These are phyloP conservation scores for Gallinago undulata DNA, from an alignment of 2,113 vertebrate species.

Conservation along the genomic window DNA sequence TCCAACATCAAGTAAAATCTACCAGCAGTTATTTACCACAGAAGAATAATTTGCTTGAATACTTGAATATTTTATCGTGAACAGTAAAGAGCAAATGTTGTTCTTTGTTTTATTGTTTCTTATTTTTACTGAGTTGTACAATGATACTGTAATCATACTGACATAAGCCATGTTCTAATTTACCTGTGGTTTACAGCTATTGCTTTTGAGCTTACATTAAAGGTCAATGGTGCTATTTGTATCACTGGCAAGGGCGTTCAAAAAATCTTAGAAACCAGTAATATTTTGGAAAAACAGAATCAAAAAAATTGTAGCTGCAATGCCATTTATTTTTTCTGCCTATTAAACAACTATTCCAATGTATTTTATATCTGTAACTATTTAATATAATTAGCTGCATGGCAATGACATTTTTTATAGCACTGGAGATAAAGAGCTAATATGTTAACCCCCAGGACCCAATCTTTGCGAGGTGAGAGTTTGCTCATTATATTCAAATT, in stretches of 20 bases:
- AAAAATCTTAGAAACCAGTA: slow-evolving; percentile 5
- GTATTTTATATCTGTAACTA: slow-evolving; percentile 46
- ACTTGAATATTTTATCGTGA: background rate
- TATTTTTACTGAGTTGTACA: background rate
- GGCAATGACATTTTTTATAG: slow-evolving; percentile 46
- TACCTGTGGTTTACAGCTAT: slow-evolving; percentile 54
- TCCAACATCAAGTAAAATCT: background rate
- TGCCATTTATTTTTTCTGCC: slow-evolving; percentile 44
- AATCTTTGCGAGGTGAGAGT: slow-evolving; percentile 47
- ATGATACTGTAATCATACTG: background rate
- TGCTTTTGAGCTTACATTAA: slow-evolving; percentile 24
- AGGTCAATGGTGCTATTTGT: slow-evolving; percentile 25
- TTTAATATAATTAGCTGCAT: slow-evolving; percentile 55
- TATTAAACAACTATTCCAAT: slow-evolving; percentile 39
- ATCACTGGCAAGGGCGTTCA: background rate
- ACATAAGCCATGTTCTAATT: slow-evolving; percentile 40
- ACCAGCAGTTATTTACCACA: background rate
- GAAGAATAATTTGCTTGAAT: background rate
- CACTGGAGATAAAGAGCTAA: slow-evolving; percentile 41
- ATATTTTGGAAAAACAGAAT: slow-evolving; percentile 19
- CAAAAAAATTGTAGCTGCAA: background rate
- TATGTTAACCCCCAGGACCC: slow-evolving; percentile 53
- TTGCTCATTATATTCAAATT: slow-evolving; percentile 63
- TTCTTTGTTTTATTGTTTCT: background rate
- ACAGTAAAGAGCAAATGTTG: background rate